Percentiles rank a stretch among this genome's conserved stretches.
Conservation (phyloP, 2,113 vertebrate species). For the Syngnathoides biaculeatus region DNA sequence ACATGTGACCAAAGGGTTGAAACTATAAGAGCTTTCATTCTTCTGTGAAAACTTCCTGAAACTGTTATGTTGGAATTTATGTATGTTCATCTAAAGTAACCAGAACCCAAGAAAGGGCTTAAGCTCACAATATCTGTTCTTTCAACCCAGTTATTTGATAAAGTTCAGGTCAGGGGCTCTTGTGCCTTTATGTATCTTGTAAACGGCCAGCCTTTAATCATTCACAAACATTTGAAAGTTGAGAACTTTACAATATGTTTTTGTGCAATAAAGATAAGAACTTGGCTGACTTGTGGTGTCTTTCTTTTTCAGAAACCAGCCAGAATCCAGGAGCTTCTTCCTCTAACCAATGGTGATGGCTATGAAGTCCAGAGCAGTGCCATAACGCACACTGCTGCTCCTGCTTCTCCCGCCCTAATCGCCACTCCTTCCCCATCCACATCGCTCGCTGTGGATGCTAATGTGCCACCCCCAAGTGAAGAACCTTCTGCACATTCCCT, state of each 20-base stretch:
- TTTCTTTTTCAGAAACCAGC: constrained; percentile 81
- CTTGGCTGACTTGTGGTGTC: background rate
- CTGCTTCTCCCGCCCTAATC: constrained; percentile 54
- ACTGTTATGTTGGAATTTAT: too few relatives aligned
- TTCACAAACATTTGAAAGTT: background rate
- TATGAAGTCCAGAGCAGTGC: constrained; percentile 82
- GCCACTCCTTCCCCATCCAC: constrained; percentile 53
- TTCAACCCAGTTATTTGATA: too few relatives aligned
- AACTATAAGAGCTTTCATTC: too few relatives aligned
- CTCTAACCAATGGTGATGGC: constrained; percentile 89
- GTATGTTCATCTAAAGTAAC: too few relatives aligned
- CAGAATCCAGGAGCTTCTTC: constrained; percentile 91
- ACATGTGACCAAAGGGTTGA: too few relatives aligned
- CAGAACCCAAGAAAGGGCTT: too few relatives aligned
- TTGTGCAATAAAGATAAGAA: too few relatives aligned
- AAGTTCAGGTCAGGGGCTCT: background rate
- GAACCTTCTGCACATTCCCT: constrained; percentile 84
- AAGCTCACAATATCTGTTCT: too few relatives aligned
- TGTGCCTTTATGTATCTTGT: background rate
- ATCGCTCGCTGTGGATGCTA: constrained; percentile 20
- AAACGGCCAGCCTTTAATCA: too few relatives aligned
- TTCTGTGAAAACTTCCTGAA: too few relatives aligned
- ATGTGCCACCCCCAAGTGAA: constrained; percentile 68
- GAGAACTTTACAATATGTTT: background rate
- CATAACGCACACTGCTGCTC: constrained; percentile 63